phyloP scores from a whole-genome alignment of 2,888 invertebrate genomes.

The Adela reaumurella region DNA sequence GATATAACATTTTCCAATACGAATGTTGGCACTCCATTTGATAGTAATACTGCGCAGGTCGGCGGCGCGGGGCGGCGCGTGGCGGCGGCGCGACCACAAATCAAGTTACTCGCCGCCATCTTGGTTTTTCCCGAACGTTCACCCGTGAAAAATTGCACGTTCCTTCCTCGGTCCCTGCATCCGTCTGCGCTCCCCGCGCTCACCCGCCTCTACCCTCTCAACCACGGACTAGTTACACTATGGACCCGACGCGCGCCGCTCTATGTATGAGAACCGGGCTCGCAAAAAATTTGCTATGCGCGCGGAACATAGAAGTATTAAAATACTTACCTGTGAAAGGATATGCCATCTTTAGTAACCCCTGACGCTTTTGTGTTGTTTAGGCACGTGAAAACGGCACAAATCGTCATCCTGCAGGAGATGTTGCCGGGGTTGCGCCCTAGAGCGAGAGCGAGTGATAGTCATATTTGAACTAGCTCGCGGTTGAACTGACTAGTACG shows the following conservation, averaged over 20 bases:
- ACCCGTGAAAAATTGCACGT: slow-evolving; percentile 16
- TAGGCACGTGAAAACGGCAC: too few species aligned
- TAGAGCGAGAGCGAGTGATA: too few species aligned
- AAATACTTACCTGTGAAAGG: too few species aligned
- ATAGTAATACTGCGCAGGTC: slow-evolving; percentile 20
- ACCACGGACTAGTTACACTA: neutral
- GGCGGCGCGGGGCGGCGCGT: neutral
- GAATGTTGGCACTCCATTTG: slow-evolving; percentile 25
- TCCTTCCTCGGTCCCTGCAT: slow-evolving; percentile 3
- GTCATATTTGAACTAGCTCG: too few species aligned
- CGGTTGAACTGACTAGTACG: too few species aligned
- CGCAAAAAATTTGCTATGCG: too few species aligned
- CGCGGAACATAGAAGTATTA: too few species aligned
- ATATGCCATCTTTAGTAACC: too few species aligned
- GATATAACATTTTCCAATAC: slow-evolving; percentile 27
- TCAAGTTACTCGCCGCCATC: slow-evolving; percentile 31
- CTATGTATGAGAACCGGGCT: too few species aligned
- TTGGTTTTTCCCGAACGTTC: slow-evolving; percentile 26
- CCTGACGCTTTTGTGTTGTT: too few species aligned
- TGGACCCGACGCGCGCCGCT: neutral
- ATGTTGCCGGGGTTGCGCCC: too few species aligned
- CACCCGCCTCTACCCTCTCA: neutral
- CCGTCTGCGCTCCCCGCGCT: neutral
- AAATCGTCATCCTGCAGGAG: too few species aligned
- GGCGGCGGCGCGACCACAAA: slow-evolving; percentile 25